Conservation (phyloP, 2,113 vertebrate genomes). For the Aix galericulata region DNA sequence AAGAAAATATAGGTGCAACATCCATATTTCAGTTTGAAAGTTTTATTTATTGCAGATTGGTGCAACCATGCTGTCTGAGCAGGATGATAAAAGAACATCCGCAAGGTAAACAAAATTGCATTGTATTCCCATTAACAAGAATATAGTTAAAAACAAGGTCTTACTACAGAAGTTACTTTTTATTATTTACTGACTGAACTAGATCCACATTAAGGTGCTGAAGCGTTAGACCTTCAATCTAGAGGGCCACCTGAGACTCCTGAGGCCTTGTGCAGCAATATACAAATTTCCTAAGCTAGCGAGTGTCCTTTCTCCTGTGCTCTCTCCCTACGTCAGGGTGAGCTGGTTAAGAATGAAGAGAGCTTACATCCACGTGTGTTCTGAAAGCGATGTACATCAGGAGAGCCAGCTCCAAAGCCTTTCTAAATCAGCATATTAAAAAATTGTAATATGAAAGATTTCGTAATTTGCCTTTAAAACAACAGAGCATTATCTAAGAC, state of each 20-base stretch:
- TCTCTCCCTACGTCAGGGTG: not conserved
- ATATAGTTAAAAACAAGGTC: constrained; percentile 39
- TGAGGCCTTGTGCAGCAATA: not conserved
- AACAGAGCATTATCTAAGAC: constrained; percentile 16
- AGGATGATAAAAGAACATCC: not conserved
- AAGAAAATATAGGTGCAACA: not conserved
- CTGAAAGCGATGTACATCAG: constrained; percentile 9
- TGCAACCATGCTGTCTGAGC: not conserved
- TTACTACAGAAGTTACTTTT: constrained; percentile 52
- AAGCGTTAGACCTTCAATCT: constrained; percentile 2
- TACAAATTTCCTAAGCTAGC: not conserved
- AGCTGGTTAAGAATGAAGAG: not conserved
- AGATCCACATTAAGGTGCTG: constrained; percentile 4
- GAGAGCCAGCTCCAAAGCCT: constrained; percentile 63
- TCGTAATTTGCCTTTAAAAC: constrained; percentile 52
- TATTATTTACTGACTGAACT: constrained; percentile 52
- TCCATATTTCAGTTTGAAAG: not conserved
- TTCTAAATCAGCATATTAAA: constrained; percentile 20
- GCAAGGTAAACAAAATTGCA: not conserved
- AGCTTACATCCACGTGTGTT: not conserved
- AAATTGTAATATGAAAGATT: constrained; percentile 13
- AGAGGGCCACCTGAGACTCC: not conserved
- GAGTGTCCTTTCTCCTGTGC: constrained; percentile 5
- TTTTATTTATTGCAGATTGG: not conserved
- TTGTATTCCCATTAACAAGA: not conserved